Evolutionary conservation across 92 coral and sea anemone species (phyloP), one percentile per base, ranked within the genome.

Genomic region (Parazoanthus atlanticus): DNA sequence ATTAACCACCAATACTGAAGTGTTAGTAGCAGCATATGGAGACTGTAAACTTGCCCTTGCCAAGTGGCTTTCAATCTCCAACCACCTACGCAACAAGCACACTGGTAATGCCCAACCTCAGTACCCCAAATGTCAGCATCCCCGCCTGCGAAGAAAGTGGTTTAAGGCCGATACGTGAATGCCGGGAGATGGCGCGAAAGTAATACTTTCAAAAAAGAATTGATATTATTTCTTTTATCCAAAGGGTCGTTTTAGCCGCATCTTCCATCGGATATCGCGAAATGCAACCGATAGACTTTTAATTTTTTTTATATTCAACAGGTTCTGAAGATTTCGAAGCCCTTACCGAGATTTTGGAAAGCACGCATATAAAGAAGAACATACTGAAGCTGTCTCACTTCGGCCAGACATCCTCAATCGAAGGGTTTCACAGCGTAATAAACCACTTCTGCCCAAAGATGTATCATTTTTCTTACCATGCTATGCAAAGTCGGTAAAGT

Each of bases 361-460:
- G 15, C 2, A 79, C 61, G 34, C 26, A 13, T 6, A 34, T 79
- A 11, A 47, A 28, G 67, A 79, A 52, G 11, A 41, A 79, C 13
- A 79, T 79, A 2, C 10, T 54, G 30, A 47, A 79, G 21, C 70
- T 79, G 67, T 79, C 67, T 9, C 67, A 58, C 40, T 8, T 11
- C 52, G 67, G 64, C 13, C 61, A 47, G 79, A 79, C 83, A 11
- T 79, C 83, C n/a, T 79, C 83, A 3, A 54, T n/a, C 9, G 83
- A 79, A 79, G 83, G 67, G 10, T 79, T 79, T n/a, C 83, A 79
- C 46, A 47, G 67, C 34, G 70, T 79, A 7, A 56, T 47, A 5
- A 79, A 52, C 64, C 83, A 79, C 83, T 79, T 79, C 64, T 56
- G 34, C 15, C 83, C 83, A 16, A 79, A 79, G 34, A 56, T 79